Evolutionary conservation across 2,797 vertebrate species (phyloP).

Genomic region (Acrossocheilus wenchowensis): DNA sequence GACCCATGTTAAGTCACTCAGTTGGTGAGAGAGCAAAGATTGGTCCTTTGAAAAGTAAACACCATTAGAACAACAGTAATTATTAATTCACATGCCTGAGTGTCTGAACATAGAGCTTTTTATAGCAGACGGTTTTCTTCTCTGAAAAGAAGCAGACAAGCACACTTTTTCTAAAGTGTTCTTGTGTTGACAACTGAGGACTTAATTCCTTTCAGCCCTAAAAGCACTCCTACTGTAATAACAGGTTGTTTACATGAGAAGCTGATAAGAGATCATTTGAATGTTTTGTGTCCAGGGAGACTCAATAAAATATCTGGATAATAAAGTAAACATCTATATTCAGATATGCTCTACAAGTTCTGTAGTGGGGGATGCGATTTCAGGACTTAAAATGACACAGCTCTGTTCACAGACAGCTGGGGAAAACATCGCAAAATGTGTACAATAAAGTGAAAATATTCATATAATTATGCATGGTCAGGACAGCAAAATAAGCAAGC

Average conservation of each 20-base stretch:
- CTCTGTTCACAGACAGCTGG: background rate
- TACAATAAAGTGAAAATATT: background rate
- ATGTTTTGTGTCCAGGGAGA: background rate
- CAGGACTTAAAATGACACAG: background rate
- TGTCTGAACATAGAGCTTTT: slow-evolving; percentile 10
- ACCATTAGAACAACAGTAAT: background rate
- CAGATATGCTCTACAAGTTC: background rate
- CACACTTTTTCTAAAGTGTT: slow-evolving; percentile 8
- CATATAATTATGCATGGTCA: background rate
- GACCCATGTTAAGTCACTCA: background rate
- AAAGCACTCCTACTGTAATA: slow-evolving; percentile 3
- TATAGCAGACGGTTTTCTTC: background rate
- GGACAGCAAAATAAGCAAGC: background rate
- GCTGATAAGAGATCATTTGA: slow-evolving; percentile 29
- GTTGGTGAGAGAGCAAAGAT: background rate
- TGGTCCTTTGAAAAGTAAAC: background rate
- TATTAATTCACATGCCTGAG: slow-evolving; percentile 9
- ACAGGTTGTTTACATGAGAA: slow-evolving; percentile 10
- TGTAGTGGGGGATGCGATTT: background rate
- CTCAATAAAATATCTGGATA: background rate
- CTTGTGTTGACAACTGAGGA: background rate
- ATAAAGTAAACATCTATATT: background rate
- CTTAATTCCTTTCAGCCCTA: background rate
- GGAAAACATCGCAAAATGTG: background rate
- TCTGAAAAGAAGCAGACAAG: slow-evolving; percentile 7